Conservation (phyloP, 2,888 invertebrate genomes). For the Conchocele bisecta region DNA sequence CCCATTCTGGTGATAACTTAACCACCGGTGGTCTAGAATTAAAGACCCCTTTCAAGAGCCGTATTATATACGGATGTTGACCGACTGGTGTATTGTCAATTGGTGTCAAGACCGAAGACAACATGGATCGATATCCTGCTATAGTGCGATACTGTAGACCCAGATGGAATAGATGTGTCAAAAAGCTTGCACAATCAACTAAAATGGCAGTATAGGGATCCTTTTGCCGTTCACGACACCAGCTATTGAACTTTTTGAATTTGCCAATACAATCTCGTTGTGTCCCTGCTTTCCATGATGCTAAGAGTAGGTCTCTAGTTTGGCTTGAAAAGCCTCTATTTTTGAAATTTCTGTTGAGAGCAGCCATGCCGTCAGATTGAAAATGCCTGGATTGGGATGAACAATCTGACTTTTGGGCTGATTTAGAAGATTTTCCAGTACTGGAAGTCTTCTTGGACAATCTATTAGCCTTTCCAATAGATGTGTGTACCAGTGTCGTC, state of each 20-base stretch:
- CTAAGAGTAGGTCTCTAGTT: slow-evolving; percentile 30
- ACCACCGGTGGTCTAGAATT: slow-evolving; percentile 38
- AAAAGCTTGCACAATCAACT: slow-evolving; percentile 30
- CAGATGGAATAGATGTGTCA: slow-evolving; percentile 16
- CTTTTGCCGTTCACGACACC: slow-evolving; percentile 39
- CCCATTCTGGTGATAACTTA: slow-evolving; percentile 41
- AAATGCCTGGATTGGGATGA: slow-evolving; percentile 17
- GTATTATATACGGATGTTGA: slow-evolving; percentile 47
- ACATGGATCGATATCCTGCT: slow-evolving; percentile 41
- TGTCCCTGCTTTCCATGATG: slow-evolving; percentile 34
- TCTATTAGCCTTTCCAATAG: slow-evolving; percentile 21
- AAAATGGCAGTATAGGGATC: slow-evolving; percentile 37
- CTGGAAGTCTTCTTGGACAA: slow-evolving; percentile 16
- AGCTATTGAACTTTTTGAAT: slow-evolving; percentile 37
- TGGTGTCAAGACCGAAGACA: slow-evolving; percentile 29
- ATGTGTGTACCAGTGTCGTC: slow-evolving; percentile 15
- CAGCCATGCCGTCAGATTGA: slow-evolving; percentile 27
- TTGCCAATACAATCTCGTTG: slow-evolving; percentile 28
- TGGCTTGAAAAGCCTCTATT: slow-evolving; percentile 28
- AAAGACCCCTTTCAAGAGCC: slow-evolving; percentile 39
- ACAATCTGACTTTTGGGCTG: slow-evolving; percentile 20
- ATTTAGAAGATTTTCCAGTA: slow-evolving; percentile 16
- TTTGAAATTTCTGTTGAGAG: slow-evolving; percentile 23
- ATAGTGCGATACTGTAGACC: slow-evolving; percentile 36
- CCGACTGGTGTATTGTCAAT: slow-evolving; percentile 30